Conservation (phyloP, 2,113 vertebrate species). For the Progne subis region DNA sequence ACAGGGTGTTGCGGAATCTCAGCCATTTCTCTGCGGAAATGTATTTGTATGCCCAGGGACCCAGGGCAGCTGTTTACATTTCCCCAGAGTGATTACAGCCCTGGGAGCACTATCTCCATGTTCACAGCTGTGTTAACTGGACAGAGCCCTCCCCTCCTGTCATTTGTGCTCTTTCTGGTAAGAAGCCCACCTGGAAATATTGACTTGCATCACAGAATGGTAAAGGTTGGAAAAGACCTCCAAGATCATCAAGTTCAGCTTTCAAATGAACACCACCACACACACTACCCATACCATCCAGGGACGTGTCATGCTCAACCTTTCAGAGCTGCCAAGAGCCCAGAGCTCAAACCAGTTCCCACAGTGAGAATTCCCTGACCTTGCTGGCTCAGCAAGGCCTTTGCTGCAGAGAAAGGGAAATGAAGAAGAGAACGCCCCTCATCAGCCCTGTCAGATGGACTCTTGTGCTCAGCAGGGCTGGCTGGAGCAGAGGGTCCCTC, state of each 20-base stretch:
- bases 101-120: background rate
- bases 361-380: background rate
- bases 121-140: background rate
- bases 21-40: background rate
- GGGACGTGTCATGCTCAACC: accelerated
- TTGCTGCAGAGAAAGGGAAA: background rate
- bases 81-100: background rate
- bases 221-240: background rate
- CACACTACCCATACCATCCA: accelerated
- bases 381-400: background rate
- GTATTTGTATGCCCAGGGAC: background rate
- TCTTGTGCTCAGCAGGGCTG: background rate
- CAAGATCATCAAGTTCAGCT: background rate
- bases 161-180: background rate
- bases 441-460: too few species aligned
- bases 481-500: background rate
- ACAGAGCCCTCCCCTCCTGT: background rate
- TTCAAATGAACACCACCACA: accelerated
- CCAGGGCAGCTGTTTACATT: background rate
- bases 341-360: background rate
- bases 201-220: background rate
- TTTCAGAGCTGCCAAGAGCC: background rate
- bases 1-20: background rate
- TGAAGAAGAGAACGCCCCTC: accelerated
- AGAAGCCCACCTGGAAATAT: background rate